Evolutionary conservation across 2,797 vertebrate genomes (phyloP).

Genomic region (Bryconaethiops microstoma): DNA sequence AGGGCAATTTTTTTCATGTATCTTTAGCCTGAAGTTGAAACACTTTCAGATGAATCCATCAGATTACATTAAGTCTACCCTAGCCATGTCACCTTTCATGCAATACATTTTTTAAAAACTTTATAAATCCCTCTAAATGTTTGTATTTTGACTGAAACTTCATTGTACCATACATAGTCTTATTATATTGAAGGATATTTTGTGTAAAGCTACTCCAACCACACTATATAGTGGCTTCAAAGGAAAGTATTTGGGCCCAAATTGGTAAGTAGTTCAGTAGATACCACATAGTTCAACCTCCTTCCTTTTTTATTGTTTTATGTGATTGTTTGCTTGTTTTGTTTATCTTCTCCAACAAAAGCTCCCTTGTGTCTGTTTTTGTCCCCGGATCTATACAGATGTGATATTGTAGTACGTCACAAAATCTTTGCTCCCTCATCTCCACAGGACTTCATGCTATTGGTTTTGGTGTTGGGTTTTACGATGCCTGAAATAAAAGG

Average conservation of each 20-base stretch:
- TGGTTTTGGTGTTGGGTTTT: slow-evolving; percentile 76
- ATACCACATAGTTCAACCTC: too few relatives aligned
- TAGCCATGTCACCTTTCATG: not conserved
- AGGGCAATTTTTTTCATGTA: too few relatives aligned
- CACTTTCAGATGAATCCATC: not conserved
- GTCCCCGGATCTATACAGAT: slow-evolving; percentile 8
- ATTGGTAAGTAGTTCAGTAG: not conserved
- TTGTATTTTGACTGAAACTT: not conserved
- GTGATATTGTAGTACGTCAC: slow-evolving; percentile 27
- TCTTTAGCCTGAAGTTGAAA: too few relatives aligned
- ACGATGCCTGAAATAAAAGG: slow-evolving; percentile 67
- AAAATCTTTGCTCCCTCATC: slow-evolving; percentile 26
- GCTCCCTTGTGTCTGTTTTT: not conserved
- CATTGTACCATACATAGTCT: not conserved
- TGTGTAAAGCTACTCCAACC: not conserved
- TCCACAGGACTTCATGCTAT: slow-evolving; percentile 30
- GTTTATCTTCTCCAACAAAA: not conserved
- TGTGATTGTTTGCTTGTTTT: not conserved
- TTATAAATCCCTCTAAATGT: not conserved
- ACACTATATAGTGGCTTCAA: not conserved
- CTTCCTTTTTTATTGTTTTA: too few relatives aligned
- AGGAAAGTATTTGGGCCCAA: not conserved
- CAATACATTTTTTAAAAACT: not conserved
- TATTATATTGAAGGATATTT: not conserved
- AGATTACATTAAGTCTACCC: not conserved